Evolutionary conservation across 1,140 invertebrate species (phyloP).

Genomic region (Sycophila sp.): DNA sequence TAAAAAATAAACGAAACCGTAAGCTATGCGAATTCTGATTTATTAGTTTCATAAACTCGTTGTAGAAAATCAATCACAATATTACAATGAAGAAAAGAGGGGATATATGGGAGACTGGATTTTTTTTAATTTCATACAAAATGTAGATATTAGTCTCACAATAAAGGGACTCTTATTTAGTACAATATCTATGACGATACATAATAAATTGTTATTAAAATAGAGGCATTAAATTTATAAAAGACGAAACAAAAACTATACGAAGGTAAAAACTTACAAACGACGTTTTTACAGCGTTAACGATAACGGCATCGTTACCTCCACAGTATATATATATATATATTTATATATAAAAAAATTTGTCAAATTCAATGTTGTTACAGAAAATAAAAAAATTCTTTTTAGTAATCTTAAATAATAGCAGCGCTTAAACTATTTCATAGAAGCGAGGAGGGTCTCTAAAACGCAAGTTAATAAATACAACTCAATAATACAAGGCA

Average conservation of each 20-base stretch:
- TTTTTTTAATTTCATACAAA: constrained; percentile 27
- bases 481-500: constrained; percentile 30
- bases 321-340: constrained; percentile 23
- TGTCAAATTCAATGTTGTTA: constrained; percentile 7
- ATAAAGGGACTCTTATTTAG: constrained; percentile 25
- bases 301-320: constrained; percentile 10
- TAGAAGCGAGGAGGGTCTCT: constrained; percentile 19
- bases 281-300: constrained; percentile 40
- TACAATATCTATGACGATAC: constrained; percentile 23
- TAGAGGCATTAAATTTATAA: constrained; percentile 29
- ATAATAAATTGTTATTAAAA: constrained; percentile 35
- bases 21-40: constrained; percentile 32
- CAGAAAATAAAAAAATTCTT: constrained; percentile 32
- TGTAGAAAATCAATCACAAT: constrained; percentile 33
- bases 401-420: constrained; percentile 26
- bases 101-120: constrained; percentile 12
- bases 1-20: constrained; percentile 10
- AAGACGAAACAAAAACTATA: constrained; percentile 30
- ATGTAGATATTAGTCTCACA: constrained; percentile 21
- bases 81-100: constrained; percentile 32
- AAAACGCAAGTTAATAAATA: constrained; percentile 35
- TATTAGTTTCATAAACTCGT: constrained; percentile 31
- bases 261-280: constrained; percentile 47
- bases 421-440: constrained; percentile 26
- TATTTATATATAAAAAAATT: no score